Base-by-base conservation (phyloP, 1,140 invertebrate genomes). In the Diuraphis noxia region DNA sequence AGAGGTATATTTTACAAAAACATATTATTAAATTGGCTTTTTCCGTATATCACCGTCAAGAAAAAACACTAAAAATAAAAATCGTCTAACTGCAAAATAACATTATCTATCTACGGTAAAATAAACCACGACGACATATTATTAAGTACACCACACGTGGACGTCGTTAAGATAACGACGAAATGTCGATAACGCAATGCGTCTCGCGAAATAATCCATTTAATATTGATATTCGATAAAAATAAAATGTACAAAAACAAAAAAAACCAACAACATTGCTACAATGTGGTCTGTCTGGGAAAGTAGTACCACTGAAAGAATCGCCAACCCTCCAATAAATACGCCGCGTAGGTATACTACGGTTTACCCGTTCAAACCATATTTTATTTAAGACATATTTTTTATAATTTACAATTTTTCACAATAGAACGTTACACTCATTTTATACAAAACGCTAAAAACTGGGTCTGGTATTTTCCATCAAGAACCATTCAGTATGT, bases 171-270 rank as follows among this genome's bases (percentile, higher is more conserved):
- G n/a, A 72, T 72, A 72, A 72, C 30, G 56, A 72, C n/a, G 56
- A n/a, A 72, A 72, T n/a, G 56, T 72, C 56, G 56, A 72, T 72
- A 72, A n/a, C 56, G 56, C n/a, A n/a, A 63, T 72, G n/a, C n/a
- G 13, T 17, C 56, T 72, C 30, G 4, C 6, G n/a, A 17, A 72
- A n/a, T 72, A 72, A 72, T n/a, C n/a, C 13, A n/a, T 13, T 25
- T n/a, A n/a, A n/a, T 10, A 63, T 63, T n/a, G n/a, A n/a, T 63
- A n/a, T 72, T 23, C 8, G 7, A 56, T 1, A 56, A 56, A 56
- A 72, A 6, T n/a, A 72, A n/a, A n/a, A 72, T 72, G 56, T n/a
- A n/a, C 17, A 17, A 72, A 72, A 72, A 72, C 34, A 72, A 72
- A 4, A 72, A 4, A n/a, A n/a, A n/a, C 13, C 3, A 72, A 72